Base-by-base conservation (phyloP, 2,888 invertebrate species). In the Ceratothoa steindachneri region DNA sequence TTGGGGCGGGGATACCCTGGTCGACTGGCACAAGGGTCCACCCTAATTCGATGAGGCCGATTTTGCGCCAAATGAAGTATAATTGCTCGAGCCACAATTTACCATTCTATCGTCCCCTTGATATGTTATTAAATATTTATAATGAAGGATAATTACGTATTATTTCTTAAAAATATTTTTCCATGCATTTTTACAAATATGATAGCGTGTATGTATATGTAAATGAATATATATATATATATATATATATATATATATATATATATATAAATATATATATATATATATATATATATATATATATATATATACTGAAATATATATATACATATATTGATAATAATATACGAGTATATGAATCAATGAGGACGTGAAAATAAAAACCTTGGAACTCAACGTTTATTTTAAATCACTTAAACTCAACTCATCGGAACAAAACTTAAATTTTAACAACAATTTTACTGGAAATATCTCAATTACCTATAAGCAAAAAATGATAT, bases 121-220 rank as follows among this genome's bases (percentile, higher is more conserved):
- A 55, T 55, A 55, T 55, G 24, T 55, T 22, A 55, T 55, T 55
- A 55, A 55, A 22, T 55, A 55, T 55, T 55, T 55, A 55, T 55
- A 55, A 55, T 55, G 55, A 55, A 55, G 9, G 9, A 55, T 55
- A 55, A 55, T 55, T 55, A 55, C 12, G 24, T 55, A 55, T 22
- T 55, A 19, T 55, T 55, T 12, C 55, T 12, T 15, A 55, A 55
- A 22, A 19, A 19, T 19, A 55, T 12, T 55, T 55, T 55, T 5
- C 55, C 19, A 12, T 55, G 55, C 15, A 55, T 55, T 19, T 55
- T 55, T 55, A 55, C 55, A 22, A 19, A 30, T 67, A 67, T 30
- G 30, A 30, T 30, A 9, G 30, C 30, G 30, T 67, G 30, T 67
- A 67, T 67, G 30, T 30, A 67, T 67, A 30, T 67, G 7, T 67